These are phyloP conservation scores for Dinoponera quadriceps DNA, from an alignment of 1,140 invertebrate species.

Conservation along the genomic window DNA sequence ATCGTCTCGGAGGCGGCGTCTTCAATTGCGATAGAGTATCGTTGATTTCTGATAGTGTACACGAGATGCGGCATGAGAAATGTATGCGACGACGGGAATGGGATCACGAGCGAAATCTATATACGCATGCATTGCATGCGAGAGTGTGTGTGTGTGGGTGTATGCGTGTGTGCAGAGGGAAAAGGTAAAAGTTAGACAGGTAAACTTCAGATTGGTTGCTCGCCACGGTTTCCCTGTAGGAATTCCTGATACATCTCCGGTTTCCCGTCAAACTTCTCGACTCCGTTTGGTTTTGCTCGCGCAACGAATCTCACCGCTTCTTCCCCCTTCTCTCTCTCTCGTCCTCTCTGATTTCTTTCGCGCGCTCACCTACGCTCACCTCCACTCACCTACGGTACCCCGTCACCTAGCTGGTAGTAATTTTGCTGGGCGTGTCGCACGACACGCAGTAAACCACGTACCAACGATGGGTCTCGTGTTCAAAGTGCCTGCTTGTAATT, in stretches of 20 bases:
- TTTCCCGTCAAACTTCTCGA: conserved; percentile 66
- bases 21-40: conserved; percentile 31
- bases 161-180: not conserved
- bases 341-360: conserved; percentile 44
- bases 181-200: conserved; percentile 68
- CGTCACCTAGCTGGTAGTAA: conserved; percentile 36
- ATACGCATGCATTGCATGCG: no score
- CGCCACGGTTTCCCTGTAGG: conserved; percentile 59
- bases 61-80: no score
- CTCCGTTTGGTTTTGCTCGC: not conserved
- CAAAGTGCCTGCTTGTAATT: conserved; percentile 66
- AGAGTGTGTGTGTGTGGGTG: no score
- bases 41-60: conserved; percentile 37
- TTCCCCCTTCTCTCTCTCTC: not conserved
- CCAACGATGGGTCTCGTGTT: conserved; percentile 56
- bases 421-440: conserved; percentile 19
- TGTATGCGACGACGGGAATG: no score
- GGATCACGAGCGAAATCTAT: no score
- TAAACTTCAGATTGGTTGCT: conserved; percentile 76
- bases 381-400: no score
- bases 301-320: conserved; percentile 2
- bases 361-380: not conserved
- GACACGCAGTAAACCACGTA: conserved; percentile 54
- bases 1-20: not conserved
- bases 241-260: conserved; percentile 68